These are phyloP conservation scores for Potamilus streckersoni DNA, from an alignment of 1,140 invertebrate species.

Conservation along the genomic window DNA sequence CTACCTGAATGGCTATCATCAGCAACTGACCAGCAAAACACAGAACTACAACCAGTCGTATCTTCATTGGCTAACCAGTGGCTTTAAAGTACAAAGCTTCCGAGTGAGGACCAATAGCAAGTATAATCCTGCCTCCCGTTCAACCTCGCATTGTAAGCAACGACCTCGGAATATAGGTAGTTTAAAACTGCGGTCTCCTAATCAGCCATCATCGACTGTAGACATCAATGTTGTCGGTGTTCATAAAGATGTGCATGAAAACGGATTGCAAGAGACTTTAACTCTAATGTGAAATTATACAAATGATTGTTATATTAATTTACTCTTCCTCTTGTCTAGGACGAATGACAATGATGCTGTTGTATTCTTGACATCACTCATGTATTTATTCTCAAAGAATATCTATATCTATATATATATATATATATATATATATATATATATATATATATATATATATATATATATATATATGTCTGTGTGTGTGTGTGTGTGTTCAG, in stretches of 20 bases:
- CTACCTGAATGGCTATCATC: constrained; percentile 16
- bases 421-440: no score
- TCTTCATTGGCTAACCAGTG: constrained; percentile 22
- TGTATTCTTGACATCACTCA: no score
- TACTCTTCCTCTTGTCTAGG: no score
- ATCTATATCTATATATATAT: no score
- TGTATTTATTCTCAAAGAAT: no score
- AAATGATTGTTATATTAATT: no score
- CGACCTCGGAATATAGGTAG: constrained; percentile 14
- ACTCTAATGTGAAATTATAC: no score
- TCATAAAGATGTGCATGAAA: background rate
- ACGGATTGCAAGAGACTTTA: no score
- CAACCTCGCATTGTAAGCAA: constrained; percentile 19
- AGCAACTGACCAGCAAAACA: constrained; percentile 19
- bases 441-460: no score
- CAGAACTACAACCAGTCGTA: constrained; percentile 28
- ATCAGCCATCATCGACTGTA: background rate
- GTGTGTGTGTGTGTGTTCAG: no score
- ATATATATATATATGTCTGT: no score
- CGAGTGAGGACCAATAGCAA: constrained; percentile 3
- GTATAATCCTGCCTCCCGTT: constrained; percentile 13
- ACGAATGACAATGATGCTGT: no score
- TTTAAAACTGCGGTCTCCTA: background rate
- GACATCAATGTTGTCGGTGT: constrained; percentile 18
- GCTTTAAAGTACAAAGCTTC: constrained; percentile 31